phyloP scores from a whole-genome alignment of 2,888 invertebrate species.

The Nebria brevicollis region DNA sequence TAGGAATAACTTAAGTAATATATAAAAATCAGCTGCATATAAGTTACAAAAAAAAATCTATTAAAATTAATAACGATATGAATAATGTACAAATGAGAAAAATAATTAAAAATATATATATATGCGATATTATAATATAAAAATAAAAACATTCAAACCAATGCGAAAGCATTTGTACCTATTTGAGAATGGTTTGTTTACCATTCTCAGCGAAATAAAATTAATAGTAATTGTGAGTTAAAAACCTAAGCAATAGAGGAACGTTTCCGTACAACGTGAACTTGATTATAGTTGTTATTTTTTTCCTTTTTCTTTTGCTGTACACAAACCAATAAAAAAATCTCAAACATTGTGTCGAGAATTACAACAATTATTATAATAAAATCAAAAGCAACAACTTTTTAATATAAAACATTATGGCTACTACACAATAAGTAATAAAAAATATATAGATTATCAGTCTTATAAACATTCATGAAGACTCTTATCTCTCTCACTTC shows the following conservation, averaged over 20 bases:
- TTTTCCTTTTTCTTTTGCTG: background rate
- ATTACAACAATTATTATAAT: background rate
- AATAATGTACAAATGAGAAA: conserved; percentile 32
- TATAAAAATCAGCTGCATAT: conserved; percentile 42
- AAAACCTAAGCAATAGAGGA: conserved; percentile 33
- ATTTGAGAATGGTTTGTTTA: conserved; percentile 3
- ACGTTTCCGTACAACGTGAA: background rate
- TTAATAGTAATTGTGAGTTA: conserved; percentile 12
- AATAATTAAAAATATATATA: conserved; percentile 28
- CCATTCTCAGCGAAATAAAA: background rate
- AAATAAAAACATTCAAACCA: conserved; percentile 36
- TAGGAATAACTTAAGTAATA: conserved; percentile 27
- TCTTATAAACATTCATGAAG: conserved; percentile 34
- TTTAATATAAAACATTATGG: conserved; percentile 17
- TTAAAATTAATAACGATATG: conserved; percentile 40
- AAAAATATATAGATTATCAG: conserved; percentile 38
- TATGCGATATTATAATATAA: conserved; percentile 18
- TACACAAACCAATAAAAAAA: background rate
- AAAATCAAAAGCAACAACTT: conserved; percentile 7
- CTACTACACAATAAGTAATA: conserved; percentile 40
- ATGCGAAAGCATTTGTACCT: conserved; percentile 45
- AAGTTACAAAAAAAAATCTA: conserved; percentile 41
- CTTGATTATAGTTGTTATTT: no score
- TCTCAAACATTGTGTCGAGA: background rate
- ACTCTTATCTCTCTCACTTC: conserved; percentile 20